Conservation (phyloP, 2,797 vertebrate genomes). For the Monodelphis domestica region DNA sequence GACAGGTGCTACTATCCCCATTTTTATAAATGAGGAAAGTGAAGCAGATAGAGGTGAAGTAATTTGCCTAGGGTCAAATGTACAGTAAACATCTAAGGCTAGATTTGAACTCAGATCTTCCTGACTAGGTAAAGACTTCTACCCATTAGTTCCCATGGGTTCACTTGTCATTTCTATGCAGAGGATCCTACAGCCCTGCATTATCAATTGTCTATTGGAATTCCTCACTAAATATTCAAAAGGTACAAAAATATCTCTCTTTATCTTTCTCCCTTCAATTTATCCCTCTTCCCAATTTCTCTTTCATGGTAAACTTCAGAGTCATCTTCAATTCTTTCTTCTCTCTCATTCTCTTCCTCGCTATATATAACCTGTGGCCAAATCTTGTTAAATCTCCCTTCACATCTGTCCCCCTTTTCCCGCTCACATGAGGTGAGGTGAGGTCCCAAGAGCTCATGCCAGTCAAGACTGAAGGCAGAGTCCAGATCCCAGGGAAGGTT, state of each 20-base stretch:
- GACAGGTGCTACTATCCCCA: too few species aligned
- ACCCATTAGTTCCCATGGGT: background rate
- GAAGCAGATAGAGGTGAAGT: too few species aligned
- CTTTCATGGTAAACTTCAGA: background rate
- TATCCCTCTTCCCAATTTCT: background rate
- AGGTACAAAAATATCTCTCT: background rate
- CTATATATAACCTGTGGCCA: background rate
- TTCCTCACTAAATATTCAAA: background rate
- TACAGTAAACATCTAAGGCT: too few species aligned
- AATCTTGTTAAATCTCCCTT: background rate
- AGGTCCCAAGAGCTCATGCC: background rate
- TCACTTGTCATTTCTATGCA: background rate
- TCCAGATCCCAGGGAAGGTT: constrained; percentile 4
- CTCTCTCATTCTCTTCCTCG: background rate
- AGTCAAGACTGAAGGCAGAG: constrained; percentile 15
- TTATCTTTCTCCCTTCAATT: background rate
- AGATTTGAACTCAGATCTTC: too few species aligned
- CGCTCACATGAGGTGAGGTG: background rate
- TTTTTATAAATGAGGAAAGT: too few species aligned
- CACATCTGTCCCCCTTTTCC: background rate
- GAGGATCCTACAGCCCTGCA: background rate
- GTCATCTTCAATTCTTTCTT: background rate
- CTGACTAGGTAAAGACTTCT: too few species aligned
- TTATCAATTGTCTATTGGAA: background rate
- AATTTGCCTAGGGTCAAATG: too few species aligned